Base-by-base conservation (phyloP, 2,797 vertebrate genomes). In the Erithacus rubecula region DNA sequence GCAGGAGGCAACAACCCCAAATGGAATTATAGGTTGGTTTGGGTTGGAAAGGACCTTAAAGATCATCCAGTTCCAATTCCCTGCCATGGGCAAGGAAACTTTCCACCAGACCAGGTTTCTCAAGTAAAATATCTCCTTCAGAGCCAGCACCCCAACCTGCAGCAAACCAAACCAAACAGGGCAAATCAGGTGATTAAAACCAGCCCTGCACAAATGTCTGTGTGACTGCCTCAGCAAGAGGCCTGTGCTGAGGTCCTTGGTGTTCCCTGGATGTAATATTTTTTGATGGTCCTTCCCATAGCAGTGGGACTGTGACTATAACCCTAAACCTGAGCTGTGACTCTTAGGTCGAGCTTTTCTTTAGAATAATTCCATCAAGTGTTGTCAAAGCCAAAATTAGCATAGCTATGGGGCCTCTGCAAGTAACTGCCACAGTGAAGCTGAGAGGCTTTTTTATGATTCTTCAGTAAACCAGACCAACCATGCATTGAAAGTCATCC, bases 391-490 rank as follows among this genome's bases (percentile, higher is more conserved):
- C 11, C 77, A 56, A 53, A 81, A 88, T 91, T 71, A 75, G 18
- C 49, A 24, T 24, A 60, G 65, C 53, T 62, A 6, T 10, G 30
- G 29, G 43, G 67, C 62, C 70, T 67, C 63, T 90, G 29, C 55
- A 55, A 62, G 39, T 67, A 36, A 34, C 49, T 41, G 65, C 56
- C 64, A 55, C 64, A 43, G 69, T 32, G 86, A 78, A 75, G 80
- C 52, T 43, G 58, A 92, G 72, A 87, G 74, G 24, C 56, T 88
- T 53, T 84, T 83, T 89, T 86, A 79, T 39, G 63, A 21, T 80
- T 89, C 89, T 70, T 89, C 71, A 85, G 67, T 84, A 94, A 96
- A 70, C 63, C 75, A 83, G 78, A 67, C 55, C 82, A 82, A 59
- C 75, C 63, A 46, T 60, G 70, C 71, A 46, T 67, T 63, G 79